These are phyloP conservation scores for Epinotia demarniana DNA, from an alignment of 2,888 invertebrate species.

Conservation along the genomic window DNA sequence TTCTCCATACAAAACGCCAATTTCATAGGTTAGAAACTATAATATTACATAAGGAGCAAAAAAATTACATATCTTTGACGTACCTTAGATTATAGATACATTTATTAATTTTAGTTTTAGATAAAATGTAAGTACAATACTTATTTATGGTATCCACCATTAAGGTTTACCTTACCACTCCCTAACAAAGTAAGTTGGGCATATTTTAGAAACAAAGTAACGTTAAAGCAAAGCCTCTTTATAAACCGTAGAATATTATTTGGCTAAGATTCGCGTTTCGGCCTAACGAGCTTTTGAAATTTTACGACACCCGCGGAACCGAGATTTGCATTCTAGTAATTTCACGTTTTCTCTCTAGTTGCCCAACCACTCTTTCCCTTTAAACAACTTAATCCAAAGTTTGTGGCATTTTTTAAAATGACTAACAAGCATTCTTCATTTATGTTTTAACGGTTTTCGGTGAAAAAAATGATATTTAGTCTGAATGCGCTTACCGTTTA, in stretches of 20 bases:
- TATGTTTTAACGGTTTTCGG: neutral
- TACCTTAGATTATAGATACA: too few relatives aligned
- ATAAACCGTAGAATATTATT: slow-evolving; percentile 45
- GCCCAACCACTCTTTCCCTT: slow-evolving; percentile 10
- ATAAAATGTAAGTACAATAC: neutral
- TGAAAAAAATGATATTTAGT: neutral
- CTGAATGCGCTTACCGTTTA: neutral
- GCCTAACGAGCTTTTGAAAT: slow-evolving; percentile 55
- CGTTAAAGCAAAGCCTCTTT: slow-evolving; percentile 21
- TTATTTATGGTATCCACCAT: neutral
- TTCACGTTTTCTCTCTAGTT: slow-evolving; percentile 49
- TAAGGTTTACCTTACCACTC: neutral
- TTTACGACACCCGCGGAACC: slow-evolving; percentile 49
- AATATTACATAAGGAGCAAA: too few relatives aligned
- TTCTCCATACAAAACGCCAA: too few relatives aligned
- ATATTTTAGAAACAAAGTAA: slow-evolving; percentile 27
- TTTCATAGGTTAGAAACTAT: too few relatives aligned
- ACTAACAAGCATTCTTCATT: neutral
- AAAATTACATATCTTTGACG: too few relatives aligned
- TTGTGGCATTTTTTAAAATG: neutral
- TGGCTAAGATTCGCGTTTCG: slow-evolving; percentile 49
- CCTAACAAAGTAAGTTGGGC: slow-evolving; percentile 13
- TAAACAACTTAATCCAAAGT: slow-evolving; percentile 6
- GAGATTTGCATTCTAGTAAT: slow-evolving; percentile 55
- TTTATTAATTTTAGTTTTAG: too few relatives aligned